Percentiles rank a stretch among this genome's conserved stretches.
These are phyloP conservation scores for Hydropsyche betteni DNA, from an alignment of 2,888 invertebrate genomes.

Conservation along the genomic window DNA sequence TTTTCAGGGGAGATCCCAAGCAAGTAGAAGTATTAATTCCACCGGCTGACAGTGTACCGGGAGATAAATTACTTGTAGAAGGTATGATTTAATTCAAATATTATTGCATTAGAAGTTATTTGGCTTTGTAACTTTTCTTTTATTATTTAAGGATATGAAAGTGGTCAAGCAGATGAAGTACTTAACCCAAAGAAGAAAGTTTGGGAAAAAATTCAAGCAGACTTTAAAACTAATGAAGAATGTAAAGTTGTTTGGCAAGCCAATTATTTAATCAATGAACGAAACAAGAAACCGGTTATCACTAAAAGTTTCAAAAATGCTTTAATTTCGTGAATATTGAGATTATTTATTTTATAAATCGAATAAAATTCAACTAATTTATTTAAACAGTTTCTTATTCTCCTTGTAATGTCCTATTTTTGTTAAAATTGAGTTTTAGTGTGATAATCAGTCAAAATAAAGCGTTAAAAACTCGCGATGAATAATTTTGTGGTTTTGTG, in stretches of 20 bases:
- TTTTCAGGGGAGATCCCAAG: conserved; percentile 73
- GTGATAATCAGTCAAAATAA: too few species aligned
- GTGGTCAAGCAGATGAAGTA: conserved; percentile 81
- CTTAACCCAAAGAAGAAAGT: conserved; percentile 96
- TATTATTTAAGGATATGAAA: conserved; percentile 64
- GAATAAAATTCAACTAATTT: too few species aligned
- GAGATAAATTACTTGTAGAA: conserved; percentile 85
- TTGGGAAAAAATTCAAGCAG: conserved; percentile 92
- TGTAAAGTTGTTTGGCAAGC: conserved; percentile 88
- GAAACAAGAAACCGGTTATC: conserved; percentile 76
- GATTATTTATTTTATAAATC: background rate
- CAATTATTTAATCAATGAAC: conserved; percentile 75
- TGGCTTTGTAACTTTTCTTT: too few species aligned
- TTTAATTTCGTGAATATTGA: conserved; percentile 76
- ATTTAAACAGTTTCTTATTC: too few species aligned
- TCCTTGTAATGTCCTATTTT: too few species aligned
- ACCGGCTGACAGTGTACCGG: conserved; percentile 78
- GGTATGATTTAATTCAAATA: conserved; percentile 54
- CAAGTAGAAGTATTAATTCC: conserved; percentile 87
- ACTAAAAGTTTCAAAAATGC: conserved; percentile 81
- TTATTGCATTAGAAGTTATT: too few species aligned
- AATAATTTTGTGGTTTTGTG: too few species aligned
- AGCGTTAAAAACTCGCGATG: too few species aligned
- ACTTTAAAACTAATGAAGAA: conserved; percentile 75
- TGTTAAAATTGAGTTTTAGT: too few species aligned